A percentile compares a stretch with the other conserved stretches of the same genome.
Conservation (phyloP, 2,113 vertebrate species). For the Herpailurus yagouaroundi region DNA sequence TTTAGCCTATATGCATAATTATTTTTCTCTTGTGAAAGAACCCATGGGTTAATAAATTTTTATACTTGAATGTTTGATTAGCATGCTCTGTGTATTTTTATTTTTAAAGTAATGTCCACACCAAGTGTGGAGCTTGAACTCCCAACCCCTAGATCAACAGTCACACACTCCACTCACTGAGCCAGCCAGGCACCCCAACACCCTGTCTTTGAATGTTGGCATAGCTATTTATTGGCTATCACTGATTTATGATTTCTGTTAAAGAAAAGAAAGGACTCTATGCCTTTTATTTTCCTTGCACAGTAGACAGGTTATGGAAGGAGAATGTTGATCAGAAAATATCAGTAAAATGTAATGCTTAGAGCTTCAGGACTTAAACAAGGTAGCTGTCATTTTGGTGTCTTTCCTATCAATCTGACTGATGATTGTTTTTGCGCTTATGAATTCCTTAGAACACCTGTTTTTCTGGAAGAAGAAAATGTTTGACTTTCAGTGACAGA, state of each 20-base stretch:
- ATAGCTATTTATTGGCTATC: background rate
- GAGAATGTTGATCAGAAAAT: slow-evolving; percentile 25
- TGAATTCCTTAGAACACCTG: slow-evolving; percentile 81
- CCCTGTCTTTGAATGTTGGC: background rate
- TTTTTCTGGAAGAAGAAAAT: slow-evolving; percentile 84
- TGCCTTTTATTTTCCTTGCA: slow-evolving; percentile 20
- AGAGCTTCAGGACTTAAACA: slow-evolving; percentile 61
- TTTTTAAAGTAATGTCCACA: too few relatives aligned
- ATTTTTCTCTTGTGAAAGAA: slow-evolving; percentile 27
- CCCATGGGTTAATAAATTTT: slow-evolving; percentile 1
- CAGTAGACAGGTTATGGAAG: background rate
- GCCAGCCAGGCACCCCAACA: too few relatives aligned
- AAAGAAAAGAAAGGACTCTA: background rate
- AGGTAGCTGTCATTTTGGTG: slow-evolving; percentile 73
- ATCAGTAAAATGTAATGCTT: slow-evolving; percentile 53
- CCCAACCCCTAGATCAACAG: too few relatives aligned
- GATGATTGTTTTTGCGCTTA: slow-evolving; percentile 79
- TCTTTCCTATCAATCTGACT: slow-evolving; percentile 70
- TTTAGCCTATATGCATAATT: background rate
- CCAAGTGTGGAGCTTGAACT: too few relatives aligned
- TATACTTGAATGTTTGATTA: slow-evolving; percentile 33
- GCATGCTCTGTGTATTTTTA: background rate
- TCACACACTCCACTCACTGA: too few relatives aligned
- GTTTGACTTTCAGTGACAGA: slow-evolving; percentile 82
- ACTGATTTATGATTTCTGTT: slow-evolving; percentile 11